phyloP scores from a whole-genome alignment of 2,888 invertebrate species.

The Microctonus aethiopoides region DNA sequence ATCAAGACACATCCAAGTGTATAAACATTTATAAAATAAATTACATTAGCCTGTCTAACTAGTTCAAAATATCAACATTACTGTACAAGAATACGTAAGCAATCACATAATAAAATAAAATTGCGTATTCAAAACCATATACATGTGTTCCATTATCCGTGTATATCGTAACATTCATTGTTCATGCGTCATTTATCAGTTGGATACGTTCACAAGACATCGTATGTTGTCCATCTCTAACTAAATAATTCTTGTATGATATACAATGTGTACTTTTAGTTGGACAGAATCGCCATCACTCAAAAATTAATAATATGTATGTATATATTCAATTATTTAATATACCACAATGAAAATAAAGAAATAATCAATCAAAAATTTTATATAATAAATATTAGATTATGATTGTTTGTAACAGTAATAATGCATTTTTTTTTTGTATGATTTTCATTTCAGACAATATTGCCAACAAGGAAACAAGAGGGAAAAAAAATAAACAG shows the following conservation, averaged over 20 bases:
- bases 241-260: not conserved
- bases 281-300: not conserved
- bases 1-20: no score
- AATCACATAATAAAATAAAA: not conserved
- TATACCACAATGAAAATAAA: not conserved
- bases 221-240: not conserved
- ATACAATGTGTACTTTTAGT: not conserved
- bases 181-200: not conserved
- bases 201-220: not conserved
- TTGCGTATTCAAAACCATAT: not conserved
- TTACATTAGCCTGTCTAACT: no score
- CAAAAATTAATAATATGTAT: not conserved
- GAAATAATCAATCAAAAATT: not conserved
- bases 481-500: not conserved
- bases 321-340: not conserved
- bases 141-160: not conserved
- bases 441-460: not conserved
- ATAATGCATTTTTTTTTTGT: not conserved
- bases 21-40: no score
- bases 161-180: not conserved
- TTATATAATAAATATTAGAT: no score
- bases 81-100: no score
- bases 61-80: no score
- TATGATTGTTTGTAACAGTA: no score
- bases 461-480: not conserved